phyloP scores from a whole-genome alignment of 2,113 vertebrate genomes.

The Montifringilla adamsi region DNA sequence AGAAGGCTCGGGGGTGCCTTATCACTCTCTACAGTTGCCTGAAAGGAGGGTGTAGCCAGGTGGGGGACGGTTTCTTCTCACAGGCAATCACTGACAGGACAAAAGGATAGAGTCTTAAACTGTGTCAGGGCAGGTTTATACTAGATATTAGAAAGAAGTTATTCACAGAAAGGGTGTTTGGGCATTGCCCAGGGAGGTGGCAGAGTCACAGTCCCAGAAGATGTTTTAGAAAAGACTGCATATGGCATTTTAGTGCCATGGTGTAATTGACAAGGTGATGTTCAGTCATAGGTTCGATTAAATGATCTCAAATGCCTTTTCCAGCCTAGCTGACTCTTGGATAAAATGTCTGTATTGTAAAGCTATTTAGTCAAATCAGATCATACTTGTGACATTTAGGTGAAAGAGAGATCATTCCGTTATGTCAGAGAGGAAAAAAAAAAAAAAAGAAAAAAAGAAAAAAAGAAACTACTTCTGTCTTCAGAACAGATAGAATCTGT shows the following conservation, averaged over 20 bases:
- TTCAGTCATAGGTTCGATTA: fast-evolving
- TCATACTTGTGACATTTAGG: neutral
- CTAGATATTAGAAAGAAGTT: neutral
- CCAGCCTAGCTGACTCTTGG: neutral
- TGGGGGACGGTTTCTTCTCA: fast-evolving
- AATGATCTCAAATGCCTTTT: neutral
- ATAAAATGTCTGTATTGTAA: neutral
- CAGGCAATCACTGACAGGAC: neutral
- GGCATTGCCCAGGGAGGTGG: too few species aligned
- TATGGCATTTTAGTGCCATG: neutral
- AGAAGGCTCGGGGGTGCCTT: neutral
- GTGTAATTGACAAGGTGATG: neutral
- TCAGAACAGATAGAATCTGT: neutral
- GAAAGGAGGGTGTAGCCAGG: too few species aligned
- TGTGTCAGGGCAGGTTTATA: neutral
- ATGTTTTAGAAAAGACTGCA: neutral
- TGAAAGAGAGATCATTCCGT: neutral
- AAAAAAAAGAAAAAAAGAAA: neutral
- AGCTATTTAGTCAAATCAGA: neutral
- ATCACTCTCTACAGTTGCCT: neutral
- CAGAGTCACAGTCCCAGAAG: neutral
- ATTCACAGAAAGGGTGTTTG: neutral
- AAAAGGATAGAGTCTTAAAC: neutral
- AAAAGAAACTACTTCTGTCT: neutral
- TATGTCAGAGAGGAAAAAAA: neutral